These are phyloP conservation scores for Enteromius treurensis DNA, from an alignment of 2,797 vertebrate species.

Conservation along the genomic window DNA sequence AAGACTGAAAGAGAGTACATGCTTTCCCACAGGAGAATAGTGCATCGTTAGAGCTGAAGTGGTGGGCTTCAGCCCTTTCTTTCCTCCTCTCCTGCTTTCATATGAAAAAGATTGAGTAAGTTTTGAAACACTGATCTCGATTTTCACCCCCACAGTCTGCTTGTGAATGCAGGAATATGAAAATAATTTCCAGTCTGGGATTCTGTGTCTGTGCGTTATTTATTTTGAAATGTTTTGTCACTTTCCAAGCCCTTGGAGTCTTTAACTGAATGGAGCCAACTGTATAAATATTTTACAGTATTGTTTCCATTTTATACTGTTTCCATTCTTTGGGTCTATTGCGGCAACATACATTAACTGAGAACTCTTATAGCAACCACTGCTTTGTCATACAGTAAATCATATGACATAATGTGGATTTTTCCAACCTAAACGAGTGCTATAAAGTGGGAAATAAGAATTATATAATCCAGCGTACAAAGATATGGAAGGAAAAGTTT, in stretches of 20 bases:
- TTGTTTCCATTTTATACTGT: background rate
- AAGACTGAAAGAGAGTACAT: constrained; percentile 75
- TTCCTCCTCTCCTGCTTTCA: constrained; percentile 10
- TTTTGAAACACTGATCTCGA: constrained; percentile 2
- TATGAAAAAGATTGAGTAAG: constrained; percentile 30
- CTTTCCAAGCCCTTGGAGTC: background rate
- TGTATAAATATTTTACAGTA: constrained; percentile 16
- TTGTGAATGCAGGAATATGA: constrained; percentile 2
- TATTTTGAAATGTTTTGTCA: constrained; percentile 5
- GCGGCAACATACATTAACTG: constrained; percentile 11
- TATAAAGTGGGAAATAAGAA: constrained; percentile 51
- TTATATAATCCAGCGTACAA: background rate
- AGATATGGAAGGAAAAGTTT: background rate
- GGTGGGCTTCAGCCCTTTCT: constrained; percentile 6
- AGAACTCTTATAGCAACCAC: constrained; percentile 50
- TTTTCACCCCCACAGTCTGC: constrained; percentile 14
- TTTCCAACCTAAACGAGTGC: constrained; percentile 65
- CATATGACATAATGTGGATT: constrained; percentile 52
- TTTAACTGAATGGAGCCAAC: background rate
- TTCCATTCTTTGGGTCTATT: background rate
- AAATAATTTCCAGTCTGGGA: constrained; percentile 29
- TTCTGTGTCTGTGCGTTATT: background rate
- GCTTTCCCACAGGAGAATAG: constrained; percentile 75
- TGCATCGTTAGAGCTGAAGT: constrained; percentile 61
- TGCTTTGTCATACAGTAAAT: constrained; percentile 49